Percentiles rank a stretch among this genome's conserved stretches.
Evolutionary conservation across 1,140 invertebrate species (phyloP).

Genomic region (Bombus sylvicola): DNA sequence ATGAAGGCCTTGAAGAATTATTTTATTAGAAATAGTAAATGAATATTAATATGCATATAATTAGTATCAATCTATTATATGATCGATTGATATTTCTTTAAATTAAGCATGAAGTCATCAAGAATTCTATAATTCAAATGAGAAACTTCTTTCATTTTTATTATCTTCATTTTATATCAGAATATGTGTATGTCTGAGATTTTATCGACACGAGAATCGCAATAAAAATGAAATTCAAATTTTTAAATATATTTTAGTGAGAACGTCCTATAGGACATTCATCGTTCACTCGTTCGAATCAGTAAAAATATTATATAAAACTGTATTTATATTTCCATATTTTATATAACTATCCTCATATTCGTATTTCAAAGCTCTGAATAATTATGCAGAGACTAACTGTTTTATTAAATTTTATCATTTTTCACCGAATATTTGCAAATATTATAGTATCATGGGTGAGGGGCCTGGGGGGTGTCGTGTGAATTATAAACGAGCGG

Average conservation of each 20-base stretch:
- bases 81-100: neutral
- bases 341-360: neutral
- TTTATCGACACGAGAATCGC: neutral
- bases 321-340: neutral
- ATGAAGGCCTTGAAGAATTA: neutral
- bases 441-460: neutral
- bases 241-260: neutral
- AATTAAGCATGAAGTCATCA: neutral
- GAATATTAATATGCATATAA: no score
- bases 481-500: no score
- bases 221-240: neutral
- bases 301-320: neutral
- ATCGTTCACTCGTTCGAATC: neutral
- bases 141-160: neutral
- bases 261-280: neutral
- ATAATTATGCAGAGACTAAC: neutral
- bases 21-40: neutral
- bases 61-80: no score
- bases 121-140: neutral
- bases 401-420: neutral
- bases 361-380: neutral
- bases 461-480: no score
- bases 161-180: neutral
- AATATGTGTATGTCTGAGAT: neutral
- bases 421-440: neutral